Conservation (phyloP, 2,888 invertebrate species). For the Euclidia mi region DNA sequence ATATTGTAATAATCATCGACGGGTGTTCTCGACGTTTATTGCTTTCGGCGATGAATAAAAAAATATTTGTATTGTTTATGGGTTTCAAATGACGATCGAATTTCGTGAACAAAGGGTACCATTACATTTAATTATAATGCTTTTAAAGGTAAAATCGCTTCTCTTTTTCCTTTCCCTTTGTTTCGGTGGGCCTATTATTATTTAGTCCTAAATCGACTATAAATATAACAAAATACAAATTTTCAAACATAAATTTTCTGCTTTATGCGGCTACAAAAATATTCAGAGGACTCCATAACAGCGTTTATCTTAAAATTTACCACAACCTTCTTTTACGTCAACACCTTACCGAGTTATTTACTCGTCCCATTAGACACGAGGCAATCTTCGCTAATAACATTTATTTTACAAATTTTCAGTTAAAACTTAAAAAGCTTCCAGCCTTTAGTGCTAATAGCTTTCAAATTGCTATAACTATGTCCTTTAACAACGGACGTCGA, state of each 20-base stretch:
- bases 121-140: neutral
- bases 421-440: conserved; percentile 8
- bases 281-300: too few relatives aligned
- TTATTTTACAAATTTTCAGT: conserved; percentile 11
- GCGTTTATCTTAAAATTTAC: too few relatives aligned
- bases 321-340: too few relatives aligned
- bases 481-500: conserved; percentile 1
- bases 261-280: too few relatives aligned
- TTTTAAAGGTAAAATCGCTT: too few relatives aligned
- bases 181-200: too few relatives aligned
- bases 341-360: too few relatives aligned
- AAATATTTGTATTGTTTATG: neutral
- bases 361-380: too few relatives aligned
- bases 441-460: conserved; percentile 13
- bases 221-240: too few relatives aligned
- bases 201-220: too few relatives aligned
- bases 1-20: neutral
- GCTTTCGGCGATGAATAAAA: neutral
- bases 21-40: conserved; percentile 8
- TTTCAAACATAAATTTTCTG: too few relatives aligned
- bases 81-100: neutral
- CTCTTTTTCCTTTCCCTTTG: too few relatives aligned
- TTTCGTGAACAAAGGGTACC: neutral
- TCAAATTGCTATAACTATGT: conserved; percentile 14
- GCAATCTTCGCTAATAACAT: neutral